Base-by-base conservation (phyloP, 1,140 invertebrate genomes). In the Trypoxylus dichotomus region DNA sequence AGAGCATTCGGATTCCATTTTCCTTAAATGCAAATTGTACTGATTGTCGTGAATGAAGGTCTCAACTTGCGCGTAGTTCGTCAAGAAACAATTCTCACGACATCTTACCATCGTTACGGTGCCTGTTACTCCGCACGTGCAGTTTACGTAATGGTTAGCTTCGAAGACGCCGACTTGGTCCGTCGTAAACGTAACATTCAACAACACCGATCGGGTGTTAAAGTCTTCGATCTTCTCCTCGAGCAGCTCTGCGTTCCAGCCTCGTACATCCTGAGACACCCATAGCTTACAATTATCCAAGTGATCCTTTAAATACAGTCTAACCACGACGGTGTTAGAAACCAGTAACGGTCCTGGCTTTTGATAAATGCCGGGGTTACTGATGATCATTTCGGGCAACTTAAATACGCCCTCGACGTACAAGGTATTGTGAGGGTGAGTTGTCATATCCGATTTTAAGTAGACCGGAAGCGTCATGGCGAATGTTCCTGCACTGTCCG, bases 371-470 rank as follows among this genome's bases (percentile, higher is more conserved):
- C 3, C 5, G 24, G 5, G 11, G 13, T 13, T 47, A 3, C 3
- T n/a, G 3, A 13, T 1, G 21, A 13, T 13, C 24, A 78, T 78
- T 13, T 21, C 54, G 24, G 76, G 72, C 19, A 11, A 10, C 25
- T 37, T 32, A 32, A 32, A 77, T 10, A 8, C 21, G 3, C 76
- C 78, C 25, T 37, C 54, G 21, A 79, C 42, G 29, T 68, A 41
- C 21, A 77, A 74, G 13, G 60, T 43, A 42, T 79, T 79, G 58
- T 77, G 76, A 27, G 74, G 41, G 19, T 79, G 58, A 6, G 71
- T 15, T 1, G 76, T 27, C 21, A 63, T 68, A 41, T 77, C 78
- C 32, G 75, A 75, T 71, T 72, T 78, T 27, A 79, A 37, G 47
- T 77, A 77, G 32, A 78, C 58, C 19, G 77, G 76, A 3, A 80